These are phyloP conservation scores for Pipra filicauda DNA, from an alignment of 2,113 vertebrate genomes.

Conservation along the genomic window DNA sequence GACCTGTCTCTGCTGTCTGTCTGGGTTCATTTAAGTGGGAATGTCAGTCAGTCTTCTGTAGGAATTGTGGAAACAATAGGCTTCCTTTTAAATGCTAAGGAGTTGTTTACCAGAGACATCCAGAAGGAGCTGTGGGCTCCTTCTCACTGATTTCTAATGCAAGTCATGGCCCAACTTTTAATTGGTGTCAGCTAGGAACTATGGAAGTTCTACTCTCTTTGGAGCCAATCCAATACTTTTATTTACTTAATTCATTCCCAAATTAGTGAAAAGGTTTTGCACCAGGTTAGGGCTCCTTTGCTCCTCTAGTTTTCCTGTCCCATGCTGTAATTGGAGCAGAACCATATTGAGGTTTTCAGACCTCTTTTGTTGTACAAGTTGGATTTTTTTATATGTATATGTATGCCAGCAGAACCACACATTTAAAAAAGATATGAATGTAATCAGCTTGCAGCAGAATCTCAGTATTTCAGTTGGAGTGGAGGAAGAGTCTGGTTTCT, in stretches of 20 bases:
- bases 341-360: constrained; percentile 62
- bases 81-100: constrained; percentile 39
- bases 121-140: constrained; percentile 5
- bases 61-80: constrained; percentile 40
- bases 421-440: not conserved
- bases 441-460: not conserved
- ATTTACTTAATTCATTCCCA: constrained; percentile 32
- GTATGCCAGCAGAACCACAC: not conserved
- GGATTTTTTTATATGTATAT: not conserved
- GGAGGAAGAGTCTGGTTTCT: not conserved
- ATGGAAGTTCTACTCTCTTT: constrained; percentile 27
- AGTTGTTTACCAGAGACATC: constrained; percentile 22
- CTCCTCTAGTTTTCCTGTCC: constrained; percentile 74
- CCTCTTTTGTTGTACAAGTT: not conserved
- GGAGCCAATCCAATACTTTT: constrained; percentile 45
- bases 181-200: constrained; percentile 31
- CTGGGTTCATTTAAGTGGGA: constrained; percentile 4
- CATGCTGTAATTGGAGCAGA: constrained; percentile 75
- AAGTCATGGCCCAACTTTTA: constrained; percentile 3
- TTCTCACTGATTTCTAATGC: constrained; percentile 5
- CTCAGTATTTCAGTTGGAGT: not conserved
- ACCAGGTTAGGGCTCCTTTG: constrained; percentile 65
- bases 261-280: constrained; percentile 37
- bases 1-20: not conserved
- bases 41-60: not conserved